These are phyloP conservation scores for Pyrrhia umbra DNA, from an alignment of 2,888 invertebrate species.

Conservation along the genomic window DNA sequence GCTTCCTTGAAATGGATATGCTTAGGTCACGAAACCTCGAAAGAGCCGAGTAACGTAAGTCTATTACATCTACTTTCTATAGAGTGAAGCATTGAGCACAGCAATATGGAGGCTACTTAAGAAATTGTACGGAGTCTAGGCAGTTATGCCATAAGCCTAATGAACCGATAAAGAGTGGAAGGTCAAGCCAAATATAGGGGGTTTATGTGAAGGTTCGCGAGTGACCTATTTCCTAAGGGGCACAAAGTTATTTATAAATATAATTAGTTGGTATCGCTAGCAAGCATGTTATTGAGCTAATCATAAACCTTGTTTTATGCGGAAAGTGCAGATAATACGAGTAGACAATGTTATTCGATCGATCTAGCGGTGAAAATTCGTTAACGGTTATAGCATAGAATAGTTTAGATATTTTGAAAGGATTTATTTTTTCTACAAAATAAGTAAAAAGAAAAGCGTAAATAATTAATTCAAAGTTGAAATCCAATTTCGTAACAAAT, in stretches of 20 bases:
- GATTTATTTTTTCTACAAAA: no score
- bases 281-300: slow-evolving; percentile 19
- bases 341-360: slow-evolving; percentile 2
- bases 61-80: slow-evolving; percentile 23
- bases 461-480: no score
- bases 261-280: slow-evolving; percentile 27
- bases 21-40: slow-evolving; percentile 44
- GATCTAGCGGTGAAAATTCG: background rate
- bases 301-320: slow-evolving; percentile 26
- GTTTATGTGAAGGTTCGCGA: slow-evolving; percentile 39
- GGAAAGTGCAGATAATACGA: slow-evolving; percentile 1
- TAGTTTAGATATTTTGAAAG: no score
- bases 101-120: slow-evolving; percentile 12
- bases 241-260: slow-evolving; percentile 31
- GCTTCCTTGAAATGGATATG: slow-evolving; percentile 49
- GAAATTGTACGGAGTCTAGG: slow-evolving; percentile 25
- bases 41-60: slow-evolving; percentile 29
- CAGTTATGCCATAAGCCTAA: slow-evolving; percentile 23
- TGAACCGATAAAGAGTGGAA: slow-evolving; percentile 48
- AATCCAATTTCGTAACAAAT: background rate
- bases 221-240: slow-evolving; percentile 46
- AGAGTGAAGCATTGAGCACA: slow-evolving; percentile 6
- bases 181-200: slow-evolving; percentile 34
- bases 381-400: no score
- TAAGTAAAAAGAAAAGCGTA: no score